Conservation (phyloP, 1,140 invertebrate genomes). For the Cyclargus thomasi region DNA sequence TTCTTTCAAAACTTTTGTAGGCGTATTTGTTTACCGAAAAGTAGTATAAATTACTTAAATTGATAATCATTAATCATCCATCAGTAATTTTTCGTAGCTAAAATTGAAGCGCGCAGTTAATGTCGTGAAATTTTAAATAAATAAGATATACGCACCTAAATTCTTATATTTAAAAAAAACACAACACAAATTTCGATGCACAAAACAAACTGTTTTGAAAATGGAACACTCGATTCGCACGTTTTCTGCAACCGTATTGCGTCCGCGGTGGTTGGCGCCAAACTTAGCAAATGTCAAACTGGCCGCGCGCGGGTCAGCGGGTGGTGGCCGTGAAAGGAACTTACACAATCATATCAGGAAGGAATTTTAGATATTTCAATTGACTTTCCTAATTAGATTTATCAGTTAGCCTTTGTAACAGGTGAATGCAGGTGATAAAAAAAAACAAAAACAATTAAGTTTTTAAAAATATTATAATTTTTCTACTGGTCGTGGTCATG, state of each 20-base stretch:
- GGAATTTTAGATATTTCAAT: conserved; percentile 36
- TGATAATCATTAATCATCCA: no score
- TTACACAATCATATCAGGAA: conserved; percentile 11
- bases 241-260: conserved; percentile 2
- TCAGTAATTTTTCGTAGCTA: no score
- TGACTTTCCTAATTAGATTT: conserved; percentile 36
- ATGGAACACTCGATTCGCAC: conserved; percentile 8
- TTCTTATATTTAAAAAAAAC: background rate
- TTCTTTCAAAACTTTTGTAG: no score
- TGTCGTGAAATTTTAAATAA: background rate
- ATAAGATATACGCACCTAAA: background rate
- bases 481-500: no score
- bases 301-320: conserved; percentile 15
- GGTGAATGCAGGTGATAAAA: no score
- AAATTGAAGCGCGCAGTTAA: no score
- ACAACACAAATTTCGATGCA: background rate
- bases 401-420: background rate
- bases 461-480: no score
- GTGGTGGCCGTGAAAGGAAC: conserved; percentile 18
- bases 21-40: no score
- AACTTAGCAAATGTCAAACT: conserved; percentile 21
- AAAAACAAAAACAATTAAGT: no score
- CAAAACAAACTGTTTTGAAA: background rate
- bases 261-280: conserved; percentile 13
- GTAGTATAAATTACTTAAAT: no score